Evolutionary conservation across 2,888 invertebrate species (phyloP).

Genomic region (Agrenia bidenticulata): DNA sequence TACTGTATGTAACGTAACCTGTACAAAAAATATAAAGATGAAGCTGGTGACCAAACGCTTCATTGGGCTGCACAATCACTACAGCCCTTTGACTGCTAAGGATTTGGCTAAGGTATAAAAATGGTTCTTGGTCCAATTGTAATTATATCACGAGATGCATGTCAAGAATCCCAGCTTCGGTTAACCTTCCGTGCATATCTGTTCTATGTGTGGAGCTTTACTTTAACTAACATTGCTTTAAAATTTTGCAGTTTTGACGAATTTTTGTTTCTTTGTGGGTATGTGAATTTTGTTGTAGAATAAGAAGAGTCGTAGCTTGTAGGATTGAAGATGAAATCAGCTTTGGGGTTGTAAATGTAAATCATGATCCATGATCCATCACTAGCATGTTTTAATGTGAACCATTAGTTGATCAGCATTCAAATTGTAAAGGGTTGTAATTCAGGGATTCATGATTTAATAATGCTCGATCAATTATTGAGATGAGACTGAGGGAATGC

Average conservation of each 20-base stretch:
- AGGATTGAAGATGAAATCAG: no score
- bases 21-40: constrained; percentile 58
- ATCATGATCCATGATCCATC: no score
- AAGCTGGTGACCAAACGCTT: constrained; percentile 89
- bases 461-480: not conserved
- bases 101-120: constrained; percentile 52
- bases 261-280: not conserved
- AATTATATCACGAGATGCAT: not conserved
- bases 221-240: not conserved
- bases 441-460: not conserved
- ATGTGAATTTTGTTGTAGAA: no score
- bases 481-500: not conserved
- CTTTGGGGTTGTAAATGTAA: no score
- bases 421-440: no score
- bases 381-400: no score
- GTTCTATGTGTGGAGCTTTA: not conserved
- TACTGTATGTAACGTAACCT: constrained; percentile 7
- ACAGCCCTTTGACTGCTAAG: constrained; percentile 65
- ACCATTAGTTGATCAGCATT: no score
- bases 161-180: no score
- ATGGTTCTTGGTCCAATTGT: constrained; percentile 10
- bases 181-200: no score
- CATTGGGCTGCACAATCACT: constrained; percentile 87
- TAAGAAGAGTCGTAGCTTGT: no score
- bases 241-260: not conserved